Evolutionary conservation across 2,888 invertebrate genomes (phyloP), one percentile per base, ranked within the genome.

Genomic region (Anoncus sp.): DNA sequence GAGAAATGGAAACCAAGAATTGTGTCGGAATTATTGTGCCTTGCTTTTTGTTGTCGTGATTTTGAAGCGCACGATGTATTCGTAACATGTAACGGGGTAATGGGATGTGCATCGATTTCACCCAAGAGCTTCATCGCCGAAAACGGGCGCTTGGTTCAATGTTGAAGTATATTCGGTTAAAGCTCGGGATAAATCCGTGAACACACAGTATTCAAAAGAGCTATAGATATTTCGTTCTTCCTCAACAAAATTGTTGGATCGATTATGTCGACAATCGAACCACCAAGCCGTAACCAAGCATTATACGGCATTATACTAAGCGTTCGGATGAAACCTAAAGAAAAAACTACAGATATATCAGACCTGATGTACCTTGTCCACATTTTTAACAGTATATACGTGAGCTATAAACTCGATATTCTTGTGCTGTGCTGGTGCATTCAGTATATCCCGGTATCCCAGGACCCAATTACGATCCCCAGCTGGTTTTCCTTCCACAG

Each of bases 401-500:
- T 63, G 3, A 7, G 4, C 31, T 31, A 31, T 31, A 31, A 31
- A 31, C 18, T n/a, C 31, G 14, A 20, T 31, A 20, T 20, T 35
- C 31, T 31, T 20, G 20, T 18, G 59, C 35, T 59, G 22, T 59
- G 57, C 49, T 47, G 10, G 7, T 62, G 18, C 27, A 27, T 47
- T 38, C 27, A 22, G 31, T 43, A 7, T 24, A 60, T 14, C 10
- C 53, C 20, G 24, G 9, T 43, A 35, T 27, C 43, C 18, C 47
- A 5, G 38, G 35, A 63, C 12, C 43, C 43, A 43, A 60, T 70
- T 63, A 16, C 27, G 16, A 63, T 63, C 63, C 62, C n/a, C 10
- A 47, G 40, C 51, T 63, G 62, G 47, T 31, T 22, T 40, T 38
- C 47, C 53, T 40, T 20, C 24, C 31, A 20, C 57, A 12, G 35